These are phyloP conservation scores for Dicyrtomina minuta DNA, from an alignment of 2,888 invertebrate species.

Conservation along the genomic window DNA sequence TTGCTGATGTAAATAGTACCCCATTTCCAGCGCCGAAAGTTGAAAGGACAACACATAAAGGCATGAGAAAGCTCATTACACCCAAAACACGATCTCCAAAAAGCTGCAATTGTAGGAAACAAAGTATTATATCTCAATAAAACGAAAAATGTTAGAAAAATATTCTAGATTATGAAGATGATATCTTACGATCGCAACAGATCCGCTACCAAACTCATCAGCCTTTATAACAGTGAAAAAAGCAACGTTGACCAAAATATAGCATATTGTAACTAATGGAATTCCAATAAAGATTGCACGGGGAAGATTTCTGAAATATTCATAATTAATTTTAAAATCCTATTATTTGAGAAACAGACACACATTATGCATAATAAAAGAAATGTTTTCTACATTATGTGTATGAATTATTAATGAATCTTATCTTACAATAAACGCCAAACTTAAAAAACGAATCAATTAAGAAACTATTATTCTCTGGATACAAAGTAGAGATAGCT, in stretches of 20 bases:
- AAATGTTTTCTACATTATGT: no score
- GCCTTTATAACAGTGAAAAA: slow-evolving; percentile 94
- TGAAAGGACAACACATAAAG: slow-evolving; percentile 72
- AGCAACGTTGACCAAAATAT: slow-evolving; percentile 88
- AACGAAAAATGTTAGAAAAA: no score
- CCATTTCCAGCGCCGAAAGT: slow-evolving; percentile 86
- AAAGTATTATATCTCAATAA: neutral
- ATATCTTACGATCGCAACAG: slow-evolving; percentile 70
- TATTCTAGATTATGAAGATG: no score
- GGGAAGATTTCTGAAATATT: slow-evolving; percentile 77
- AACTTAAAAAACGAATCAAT: no score
- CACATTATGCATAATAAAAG: neutral
- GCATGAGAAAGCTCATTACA: slow-evolving; percentile 67
- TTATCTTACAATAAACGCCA: no score
- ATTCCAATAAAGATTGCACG: slow-evolving; percentile 90
- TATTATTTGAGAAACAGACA: neutral
- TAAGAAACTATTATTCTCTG: no score
- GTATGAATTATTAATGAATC: no score
- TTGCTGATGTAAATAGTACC: slow-evolving; percentile 86
- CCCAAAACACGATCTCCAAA: slow-evolving; percentile 64
- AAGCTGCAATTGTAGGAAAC: slow-evolving; percentile 59
- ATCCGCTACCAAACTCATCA: slow-evolving; percentile 70
- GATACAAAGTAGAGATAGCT: no score
- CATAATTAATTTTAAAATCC: no score
- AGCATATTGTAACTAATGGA: slow-evolving; percentile 88